Conservation (phyloP, 2,113 vertebrate genomes). For the Ondatra zibethicus region DNA sequence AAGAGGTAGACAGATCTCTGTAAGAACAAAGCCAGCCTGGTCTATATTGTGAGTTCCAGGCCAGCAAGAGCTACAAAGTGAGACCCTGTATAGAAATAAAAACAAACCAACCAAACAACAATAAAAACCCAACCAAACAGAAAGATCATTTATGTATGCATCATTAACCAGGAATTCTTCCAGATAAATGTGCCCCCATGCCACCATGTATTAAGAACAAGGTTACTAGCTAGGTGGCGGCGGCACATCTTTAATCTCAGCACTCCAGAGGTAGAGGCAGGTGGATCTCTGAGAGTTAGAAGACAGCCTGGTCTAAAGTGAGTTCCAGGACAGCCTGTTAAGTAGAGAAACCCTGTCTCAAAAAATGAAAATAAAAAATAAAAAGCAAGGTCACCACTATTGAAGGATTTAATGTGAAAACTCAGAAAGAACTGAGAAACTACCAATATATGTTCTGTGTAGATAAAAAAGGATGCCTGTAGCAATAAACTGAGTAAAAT, state of each 20-base stretch:
- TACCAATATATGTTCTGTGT: neutral
- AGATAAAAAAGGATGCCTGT: neutral
- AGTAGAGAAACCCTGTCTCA: neutral
- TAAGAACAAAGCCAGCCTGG: too few species aligned
- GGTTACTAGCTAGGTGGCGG: neutral
- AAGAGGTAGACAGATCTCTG: too few species aligned
- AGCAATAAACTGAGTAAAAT: neutral
- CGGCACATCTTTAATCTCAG: neutral
- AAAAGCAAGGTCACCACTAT: neutral
- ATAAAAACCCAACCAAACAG: too few species aligned
- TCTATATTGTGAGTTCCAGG: too few species aligned
- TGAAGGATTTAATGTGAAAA: neutral
- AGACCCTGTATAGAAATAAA: too few species aligned
- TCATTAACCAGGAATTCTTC: too few species aligned
- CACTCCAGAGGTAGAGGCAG: neutral
- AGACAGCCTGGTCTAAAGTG: neutral
- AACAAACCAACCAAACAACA: too few species aligned
- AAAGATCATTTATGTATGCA: too few species aligned
- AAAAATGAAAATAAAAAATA: neutral
- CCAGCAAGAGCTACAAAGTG: too few species aligned
- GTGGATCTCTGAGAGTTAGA: neutral
- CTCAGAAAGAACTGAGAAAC: neutral
- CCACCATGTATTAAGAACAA: neutral
- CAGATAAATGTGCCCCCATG: too few species aligned
- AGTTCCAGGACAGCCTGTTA: neutral